These are phyloP conservation scores for Parus major DNA, from an alignment of 2,113 vertebrate species.

Conservation along the genomic window DNA sequence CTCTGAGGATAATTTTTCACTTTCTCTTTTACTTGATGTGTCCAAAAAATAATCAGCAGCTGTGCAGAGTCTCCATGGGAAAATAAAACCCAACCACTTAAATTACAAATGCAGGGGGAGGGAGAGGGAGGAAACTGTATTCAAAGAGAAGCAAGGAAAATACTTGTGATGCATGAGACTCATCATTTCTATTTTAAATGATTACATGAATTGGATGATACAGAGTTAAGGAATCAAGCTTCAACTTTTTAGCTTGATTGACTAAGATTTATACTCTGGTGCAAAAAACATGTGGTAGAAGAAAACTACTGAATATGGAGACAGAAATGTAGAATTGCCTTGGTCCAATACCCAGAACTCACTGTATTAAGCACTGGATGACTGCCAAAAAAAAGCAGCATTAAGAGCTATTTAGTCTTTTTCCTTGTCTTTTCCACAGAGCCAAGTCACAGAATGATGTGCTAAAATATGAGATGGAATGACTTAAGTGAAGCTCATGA, in stretches of 20 bases:
- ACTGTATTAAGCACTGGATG: neutral
- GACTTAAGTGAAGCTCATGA: neutral
- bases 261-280: neutral
- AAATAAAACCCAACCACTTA: neutral
- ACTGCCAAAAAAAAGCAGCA: neutral
- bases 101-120: neutral
- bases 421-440: neutral
- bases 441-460: neutral
- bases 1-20: neutral
- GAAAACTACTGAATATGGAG: neutral
- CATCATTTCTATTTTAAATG: neutral
- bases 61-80: constrained; percentile 9
- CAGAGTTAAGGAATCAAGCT: neutral
- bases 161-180: neutral
- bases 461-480: neutral
- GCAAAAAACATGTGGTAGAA: neutral
- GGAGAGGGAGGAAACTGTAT: neutral
- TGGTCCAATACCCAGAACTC: neutral
- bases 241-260: neutral
- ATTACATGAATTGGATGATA: neutral
- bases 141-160: neutral
- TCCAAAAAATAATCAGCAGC: constrained; percentile 26
- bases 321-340: neutral
- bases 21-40: constrained; percentile 4
- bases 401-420: neutral